Evolutionary conservation across 2,888 invertebrate genomes (phyloP), one percentile per base, ranked within the genome.

Genomic region (Chelonus formosanus): DNA sequence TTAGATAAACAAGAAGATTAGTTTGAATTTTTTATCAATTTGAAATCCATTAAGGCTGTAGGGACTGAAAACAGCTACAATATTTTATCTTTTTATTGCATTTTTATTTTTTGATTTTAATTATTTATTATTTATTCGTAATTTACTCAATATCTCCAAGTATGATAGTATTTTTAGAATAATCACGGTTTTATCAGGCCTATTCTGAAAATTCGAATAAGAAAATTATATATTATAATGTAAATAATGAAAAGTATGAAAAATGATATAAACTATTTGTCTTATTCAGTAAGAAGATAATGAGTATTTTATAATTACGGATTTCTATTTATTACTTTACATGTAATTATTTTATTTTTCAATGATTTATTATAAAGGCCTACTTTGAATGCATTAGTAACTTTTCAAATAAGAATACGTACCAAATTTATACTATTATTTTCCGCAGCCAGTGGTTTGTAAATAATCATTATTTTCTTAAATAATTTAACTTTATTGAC

Each of bases 1-100:
- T 68, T 75, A 69, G 77, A 73, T 53, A 71, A 76, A 59, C 74
- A 74, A 72, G 77, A 78, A 54, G 72, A 69, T 71, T 79, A 58
- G 50, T 57, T 57, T 61, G 52, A 8, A 54, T 50, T n/a, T 56
- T 10, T 58, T 48, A 54, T 54, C 45, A 31, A 36, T 44, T 45
- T 48, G 32, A 65, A 47, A 35, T 56, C 8, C 63, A 44, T 56
- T 45, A 71, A 67, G 70, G 66, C 70, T 31, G 59, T 63, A 63
- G 45, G 45, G 54, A 54, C 48, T 67, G 57, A 55, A 45, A 47
- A 58, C 44, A 7, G 57, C 56, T 67, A 63, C 53, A 57, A 58
- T 57, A 64, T 47, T 63, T 66, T 66, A 66, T 20, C 20, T 20
- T 20, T 20, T 20, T 60, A 50, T 34, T 64, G 40, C 53, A 61